phyloP scores from a whole-genome alignment of 2,797 vertebrate species.

The Loriculus beryllinus region DNA sequence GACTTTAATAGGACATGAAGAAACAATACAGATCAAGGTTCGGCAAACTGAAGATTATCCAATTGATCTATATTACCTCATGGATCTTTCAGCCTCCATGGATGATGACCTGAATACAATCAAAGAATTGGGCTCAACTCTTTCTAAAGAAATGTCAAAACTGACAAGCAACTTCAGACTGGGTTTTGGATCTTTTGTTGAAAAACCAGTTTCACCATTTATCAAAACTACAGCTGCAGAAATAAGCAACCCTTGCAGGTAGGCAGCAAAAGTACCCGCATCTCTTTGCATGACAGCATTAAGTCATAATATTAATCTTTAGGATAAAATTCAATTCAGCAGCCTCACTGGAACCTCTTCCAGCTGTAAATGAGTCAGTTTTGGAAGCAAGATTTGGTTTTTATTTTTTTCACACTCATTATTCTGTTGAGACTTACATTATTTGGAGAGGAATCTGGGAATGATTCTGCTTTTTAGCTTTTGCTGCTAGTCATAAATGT shows the following conservation, averaged over 20 bases:
- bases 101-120: conserved; percentile 89
- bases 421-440: neutral
- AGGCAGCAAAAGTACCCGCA: conserved; percentile 50
- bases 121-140: conserved; percentile 88
- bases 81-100: conserved; percentile 98
- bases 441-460: neutral
- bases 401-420: neutral
- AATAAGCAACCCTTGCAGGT: conserved; percentile 92
- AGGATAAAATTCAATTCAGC: neutral
- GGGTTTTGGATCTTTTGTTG: conserved; percentile 97
- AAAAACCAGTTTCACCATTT: conserved; percentile 94
- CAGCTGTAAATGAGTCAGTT: neutral
- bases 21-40: conserved; percentile 90
- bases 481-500: neutral
- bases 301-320: neutral
- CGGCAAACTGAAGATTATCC: conserved; percentile 94
- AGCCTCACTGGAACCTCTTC: neutral
- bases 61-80: conserved; percentile 97
- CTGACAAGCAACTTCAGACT: conserved; percentile 96
- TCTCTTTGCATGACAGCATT: neutral
- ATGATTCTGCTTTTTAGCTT: neutral
- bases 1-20: conserved; percentile 77
- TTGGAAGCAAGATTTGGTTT: neutral
- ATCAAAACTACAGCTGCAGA: conserved; percentile 87
- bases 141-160: conserved; percentile 93